Evolutionary conservation across 2,888 invertebrate genomes (phyloP).

Genomic region (Melipona beecheii): DNA sequence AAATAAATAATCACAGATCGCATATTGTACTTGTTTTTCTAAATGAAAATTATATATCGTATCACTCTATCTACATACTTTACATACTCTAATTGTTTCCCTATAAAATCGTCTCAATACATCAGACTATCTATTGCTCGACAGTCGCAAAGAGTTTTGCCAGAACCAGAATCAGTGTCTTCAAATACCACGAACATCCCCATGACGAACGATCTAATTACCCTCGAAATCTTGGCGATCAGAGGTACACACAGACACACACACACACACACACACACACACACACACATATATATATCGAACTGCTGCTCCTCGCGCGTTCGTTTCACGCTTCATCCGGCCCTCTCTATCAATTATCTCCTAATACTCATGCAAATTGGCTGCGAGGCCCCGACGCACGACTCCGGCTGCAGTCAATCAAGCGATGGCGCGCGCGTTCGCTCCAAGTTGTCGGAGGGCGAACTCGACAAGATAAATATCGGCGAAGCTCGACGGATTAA

Average conservation of each 20-base stretch:
- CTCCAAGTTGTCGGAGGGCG: conserved; percentile 48
- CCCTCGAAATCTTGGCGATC: conserved; percentile 3
- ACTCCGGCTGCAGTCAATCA: conserved; percentile 43
- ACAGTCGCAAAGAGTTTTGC: neutral
- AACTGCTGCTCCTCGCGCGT: conserved; percentile 4
- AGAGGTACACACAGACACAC: no score
- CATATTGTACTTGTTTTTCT: no score
- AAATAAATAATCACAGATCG: no score
- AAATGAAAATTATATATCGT: no score
- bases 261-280: no score
- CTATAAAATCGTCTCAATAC: no score
- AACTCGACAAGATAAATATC: conserved; percentile 69
- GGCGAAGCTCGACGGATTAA: conserved; percentile 63
- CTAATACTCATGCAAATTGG: conserved; percentile 57
- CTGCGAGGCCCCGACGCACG: conserved; percentile 36
- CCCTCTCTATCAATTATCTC: conserved; percentile 48
- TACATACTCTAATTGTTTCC: no score
- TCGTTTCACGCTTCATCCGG: conserved; percentile 49
- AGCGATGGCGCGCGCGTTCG: conserved; percentile 10
- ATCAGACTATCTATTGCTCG: no score
- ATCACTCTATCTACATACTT: no score
- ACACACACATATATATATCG: no score
- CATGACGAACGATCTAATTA: neutral
- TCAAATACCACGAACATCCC: neutral
- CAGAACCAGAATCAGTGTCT: neutral